Evolutionary conservation across 2,888 invertebrate genomes (phyloP), one percentile per base, ranked within the genome.

Genomic region (Bombylius discolor): DNA sequence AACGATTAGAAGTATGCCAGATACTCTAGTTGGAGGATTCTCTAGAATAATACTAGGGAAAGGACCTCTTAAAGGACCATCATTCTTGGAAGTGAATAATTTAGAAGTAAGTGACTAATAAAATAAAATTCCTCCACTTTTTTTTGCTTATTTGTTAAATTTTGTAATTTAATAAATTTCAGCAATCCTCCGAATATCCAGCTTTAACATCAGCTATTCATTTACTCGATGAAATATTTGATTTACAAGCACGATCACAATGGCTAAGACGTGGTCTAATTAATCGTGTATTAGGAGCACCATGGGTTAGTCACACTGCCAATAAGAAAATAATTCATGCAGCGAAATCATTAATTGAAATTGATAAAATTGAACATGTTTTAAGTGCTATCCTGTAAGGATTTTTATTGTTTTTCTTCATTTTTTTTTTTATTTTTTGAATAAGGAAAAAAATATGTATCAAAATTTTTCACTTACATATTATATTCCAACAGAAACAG

Each of bases 141-240:
- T 42, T 11, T 42, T 42, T 11, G 1, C 5, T 42, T 42, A 42
- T 11, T 42, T 8, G 39, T 8, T 23, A 23, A 23, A 23, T 23
- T 23, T 23, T 23, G 23, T 23, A 23, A 23, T 23, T 23, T 23
- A 23, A 23, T 23, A 36, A 39, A 36, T 50, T 39, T 12, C 47
- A 63, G 58, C 60, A 62, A 57, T 61, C 59, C 31, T 60, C 61
- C 7, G 82, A 89, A 67, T 88, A 87, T 76, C 88, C 90, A 71
- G 89, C 90, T 13, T 73, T 91, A 62, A 78, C 88, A 62, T 88
- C 90, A 62, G 81, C 89, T 74, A 72, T 91, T 53, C 74, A 89
- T 32, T 70, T 91, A 54, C 83, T 90, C 80, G 89, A 90, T 66
- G 90, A 91, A 74, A 84, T 91, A 5, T 91, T 91, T 71, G 89